phyloP scores from a whole-genome alignment of 2,113 vertebrate species.

The Orcinus orca region DNA sequence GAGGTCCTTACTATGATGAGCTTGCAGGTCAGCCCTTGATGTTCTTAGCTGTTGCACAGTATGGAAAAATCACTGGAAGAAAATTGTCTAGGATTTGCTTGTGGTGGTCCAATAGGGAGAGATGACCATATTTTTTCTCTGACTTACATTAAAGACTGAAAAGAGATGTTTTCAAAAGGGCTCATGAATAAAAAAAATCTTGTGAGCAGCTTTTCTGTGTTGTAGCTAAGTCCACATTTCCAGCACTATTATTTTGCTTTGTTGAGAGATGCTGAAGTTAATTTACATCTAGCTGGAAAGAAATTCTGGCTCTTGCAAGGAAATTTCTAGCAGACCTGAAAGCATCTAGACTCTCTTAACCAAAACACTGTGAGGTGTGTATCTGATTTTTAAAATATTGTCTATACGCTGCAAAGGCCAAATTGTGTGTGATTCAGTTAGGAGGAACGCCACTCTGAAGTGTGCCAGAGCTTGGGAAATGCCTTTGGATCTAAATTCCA shows the following conservation, averaged over 20 bases:
- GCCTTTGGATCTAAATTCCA: neutral
- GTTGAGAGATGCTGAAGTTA: neutral
- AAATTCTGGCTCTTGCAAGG: neutral
- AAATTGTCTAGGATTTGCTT: neutral
- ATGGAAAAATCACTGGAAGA: neutral
- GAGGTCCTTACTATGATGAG: neutral
- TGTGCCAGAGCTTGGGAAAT: neutral
- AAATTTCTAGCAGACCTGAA: neutral
- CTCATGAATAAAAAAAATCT: neutral
- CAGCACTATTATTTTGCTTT: neutral
- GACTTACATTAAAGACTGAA: neutral
- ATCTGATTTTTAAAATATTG: neutral
- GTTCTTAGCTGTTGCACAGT: neutral
- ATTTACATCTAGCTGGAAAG: neutral
- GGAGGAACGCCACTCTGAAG: neutral
- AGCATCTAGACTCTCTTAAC: neutral
- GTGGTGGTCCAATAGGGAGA: neutral
- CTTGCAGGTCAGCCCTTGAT: neutral
- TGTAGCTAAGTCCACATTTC: neutral
- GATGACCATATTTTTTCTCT: neutral
- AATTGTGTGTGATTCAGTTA: neutral
- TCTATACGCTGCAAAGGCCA: neutral
- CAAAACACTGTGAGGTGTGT: neutral
- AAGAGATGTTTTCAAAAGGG: neutral
- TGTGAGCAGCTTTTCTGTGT: neutral